Evolutionary conservation across 2,888 invertebrate species (phyloP), one percentile per base, ranked within the genome.

Genomic region (Incurvaria masculella): DNA sequence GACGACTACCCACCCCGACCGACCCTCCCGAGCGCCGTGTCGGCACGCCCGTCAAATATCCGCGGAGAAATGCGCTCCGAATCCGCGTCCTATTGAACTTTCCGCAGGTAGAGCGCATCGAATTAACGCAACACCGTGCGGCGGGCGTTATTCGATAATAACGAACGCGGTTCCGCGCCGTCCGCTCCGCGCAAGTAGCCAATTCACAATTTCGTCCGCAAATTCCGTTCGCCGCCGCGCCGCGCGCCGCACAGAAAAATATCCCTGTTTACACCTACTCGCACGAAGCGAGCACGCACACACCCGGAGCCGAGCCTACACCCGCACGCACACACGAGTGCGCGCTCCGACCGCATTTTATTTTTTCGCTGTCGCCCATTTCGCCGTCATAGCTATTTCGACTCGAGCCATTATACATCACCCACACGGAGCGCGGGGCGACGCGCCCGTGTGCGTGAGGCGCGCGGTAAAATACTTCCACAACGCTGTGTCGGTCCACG

Each of bases 361-460:
- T 78, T 78, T 78, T 78, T 78, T 78, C 76, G 78, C 75, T 73
- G 75, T 78, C 78, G 78, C 78, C 75, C 78, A 78, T 78, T 78
- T 78, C 76, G 78, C 78, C 76, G 78, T 78, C 78, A 78, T 78
- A 76, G 78, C 78, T 78, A 78, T 78, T 78, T 76, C 78, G 76
- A 78, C 76, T 78, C 75, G 73, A 76, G 72, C 73, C 74, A 75
- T 75, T 76, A 76, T 76, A 76, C 72, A 18, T 18, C 41, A 41
- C 41, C 19, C 41, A 41, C 41, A 41, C 41, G 33, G 14, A 33
- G 33, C 33, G 33, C 33, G 33, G 33, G 6, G 33, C 6, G 14
- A 11, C 61, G 60, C 61, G 57, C 54, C 54, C 72, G 74, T 74
- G 75, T 73, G 75, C 64, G 75, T 69, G 57, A 64, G 66, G 11